Base-by-base conservation (phyloP, 2,797 vertebrate genomes). In the Acanthis flammea region DNA sequence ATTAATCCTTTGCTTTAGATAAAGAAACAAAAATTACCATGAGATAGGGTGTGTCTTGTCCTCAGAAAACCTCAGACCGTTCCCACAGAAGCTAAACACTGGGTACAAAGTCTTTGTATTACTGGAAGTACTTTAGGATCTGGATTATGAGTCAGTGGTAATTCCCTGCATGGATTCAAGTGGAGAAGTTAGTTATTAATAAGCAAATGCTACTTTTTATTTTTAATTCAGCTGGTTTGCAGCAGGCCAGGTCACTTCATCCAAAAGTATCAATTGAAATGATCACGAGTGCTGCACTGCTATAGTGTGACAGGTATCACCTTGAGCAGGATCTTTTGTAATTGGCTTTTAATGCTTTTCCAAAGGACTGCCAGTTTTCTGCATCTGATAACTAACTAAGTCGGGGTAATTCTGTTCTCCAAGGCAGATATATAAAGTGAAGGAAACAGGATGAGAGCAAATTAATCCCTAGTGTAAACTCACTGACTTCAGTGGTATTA, bases 371-470 rank as follows among this genome's bases (percentile, higher is more conserved):
- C 65, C 71, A 93, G 35, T 72, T 51, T 82, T 86, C 79, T 65
- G 45, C 48, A 70, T 77, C 48, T 44, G 33, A 90, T 80, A 86
- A 60, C 92, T 82, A 73, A 84, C 47, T 72, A 86, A 89, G 24
- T 62, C 68, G 33, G 31, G 48, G 39, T 48, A 63, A 65, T 85
- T 83, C 57, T 95, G 19, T 41, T 94, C 96, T 94, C 82, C 48
- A 83, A 65, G 67, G 62, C 51, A 92, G 92, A 92, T 44, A 95
- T 82, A 91, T 65, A 61, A 63, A 91, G 61, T 44, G 60, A 94
- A 77, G 63, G 84, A 93, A 95, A 92, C 24, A 73, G 35, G 71
- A 83, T 25, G 60, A 92, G 35, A 45, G 41, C 53, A 88, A 94
- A 88, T 45, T 78, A 13, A 60, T 44, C 37, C 72, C 47, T 28